Base-by-base conservation (phyloP, 2,797 vertebrate genomes). In the Gymnoscopelus braueri region DNA sequence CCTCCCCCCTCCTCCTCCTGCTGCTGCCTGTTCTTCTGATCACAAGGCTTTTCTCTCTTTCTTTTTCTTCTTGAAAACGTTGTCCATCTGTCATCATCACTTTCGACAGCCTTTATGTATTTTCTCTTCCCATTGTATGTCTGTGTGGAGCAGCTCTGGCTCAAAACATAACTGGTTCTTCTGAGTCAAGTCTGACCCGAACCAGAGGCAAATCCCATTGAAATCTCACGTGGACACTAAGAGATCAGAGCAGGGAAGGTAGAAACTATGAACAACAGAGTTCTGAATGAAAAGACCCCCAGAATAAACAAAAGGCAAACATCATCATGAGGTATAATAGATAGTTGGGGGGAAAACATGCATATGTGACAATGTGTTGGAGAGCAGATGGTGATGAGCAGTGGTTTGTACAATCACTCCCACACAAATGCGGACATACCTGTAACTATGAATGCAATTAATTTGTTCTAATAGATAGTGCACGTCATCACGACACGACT, bases 1-100 rank as follows among this genome's bases (percentile, higher is more conserved):
- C 84, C 68, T 72, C 74, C 72, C 72, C 59, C 54, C 47, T 29
- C 77, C 78, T 82, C 79, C 84, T 80, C 56, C 56, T n/a, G 64
- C 72, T 63, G 75, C 75, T 86, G 86, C 87, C 84, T 83, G 83
- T 87, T 80, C 73, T 83, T 86, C 84, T 82, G 65, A 78, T 78
- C 85, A 89, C 86, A 82, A 44, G 66, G 80, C 76, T 84, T 84
- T 78, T 79, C 68, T 87, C 76, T 87, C 80, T 90, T 79, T 87
- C 77, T 84, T 84, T 88, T 82, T 74, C 88, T 85, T 86, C 74
- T 75, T 72, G 78, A 84, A 79, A 49, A 49, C 50, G 67, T 69
- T 72, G 67, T 83, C 62, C 72, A 72, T 83, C 59, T 12, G 72
- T 60, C 62, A 77, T 81, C 74, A 75, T 55, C 68, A 65, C 81